These are phyloP conservation scores for Microplitis deprimator DNA, from an alignment of 2,888 invertebrate species.

Conservation along the genomic window DNA sequence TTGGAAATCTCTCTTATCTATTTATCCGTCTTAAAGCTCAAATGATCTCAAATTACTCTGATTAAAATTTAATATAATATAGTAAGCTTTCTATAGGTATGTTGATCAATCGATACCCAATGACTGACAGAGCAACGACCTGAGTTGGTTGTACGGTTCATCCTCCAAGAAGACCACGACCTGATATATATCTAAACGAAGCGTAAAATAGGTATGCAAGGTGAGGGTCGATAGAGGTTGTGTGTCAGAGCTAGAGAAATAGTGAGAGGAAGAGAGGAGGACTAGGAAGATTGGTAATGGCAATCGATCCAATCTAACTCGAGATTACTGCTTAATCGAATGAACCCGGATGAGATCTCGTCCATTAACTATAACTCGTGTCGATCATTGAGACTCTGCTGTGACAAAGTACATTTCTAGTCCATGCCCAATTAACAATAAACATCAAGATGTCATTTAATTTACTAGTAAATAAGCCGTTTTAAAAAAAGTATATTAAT, in stretches of 20 bases:
- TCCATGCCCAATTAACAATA: background rate
- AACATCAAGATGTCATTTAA: background rate
- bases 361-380: constrained; percentile 65
- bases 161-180: background rate
- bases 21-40: no score
- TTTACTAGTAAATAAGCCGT: no score
- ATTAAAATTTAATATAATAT: no score
- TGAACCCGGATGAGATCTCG: constrained; percentile 62
- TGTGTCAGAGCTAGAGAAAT: constrained; percentile 3
- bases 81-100: background rate
- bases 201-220: background rate
- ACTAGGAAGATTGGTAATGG: constrained; percentile 51
- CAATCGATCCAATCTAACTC: constrained; percentile 61
- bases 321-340: constrained; percentile 67
- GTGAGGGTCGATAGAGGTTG: background rate
- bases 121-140: background rate
- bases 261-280: constrained; percentile 8
- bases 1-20: no score
- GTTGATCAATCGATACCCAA: background rate
- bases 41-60: no score
- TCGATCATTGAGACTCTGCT: constrained; percentile 40
- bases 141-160: background rate
- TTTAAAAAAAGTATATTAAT: background rate
- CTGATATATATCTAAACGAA: constrained; percentile 10
- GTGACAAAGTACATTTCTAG: background rate